Conservation (phyloP, 2,888 invertebrate genomes). For the Eledone cirrhosa region DNA sequence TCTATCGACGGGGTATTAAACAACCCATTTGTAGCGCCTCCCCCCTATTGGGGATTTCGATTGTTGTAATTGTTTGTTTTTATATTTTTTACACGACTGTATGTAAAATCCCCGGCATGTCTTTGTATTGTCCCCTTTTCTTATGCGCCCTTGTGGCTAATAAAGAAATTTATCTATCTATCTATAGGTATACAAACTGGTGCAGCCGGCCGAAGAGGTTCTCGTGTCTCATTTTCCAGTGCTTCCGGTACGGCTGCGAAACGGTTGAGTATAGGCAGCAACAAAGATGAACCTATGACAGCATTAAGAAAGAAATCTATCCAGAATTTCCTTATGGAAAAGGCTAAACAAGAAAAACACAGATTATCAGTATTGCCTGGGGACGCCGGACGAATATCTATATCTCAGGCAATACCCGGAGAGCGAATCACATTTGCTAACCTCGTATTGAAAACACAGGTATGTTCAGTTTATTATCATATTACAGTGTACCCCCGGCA, state of each 20-base stretch:
- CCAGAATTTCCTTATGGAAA: constrained; percentile 19
- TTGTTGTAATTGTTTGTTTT: no score
- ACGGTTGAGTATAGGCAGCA: no score
- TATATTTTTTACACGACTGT: no score
- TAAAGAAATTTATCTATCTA: neutral
- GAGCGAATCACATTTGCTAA: constrained; percentile 2
- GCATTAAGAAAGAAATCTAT: constrained; percentile 14
- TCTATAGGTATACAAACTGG: neutral
- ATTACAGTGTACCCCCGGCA: no score
- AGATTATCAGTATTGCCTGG: neutral
- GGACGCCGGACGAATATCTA: neutral
- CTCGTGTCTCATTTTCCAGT: neutral
- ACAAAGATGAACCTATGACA: neutral
- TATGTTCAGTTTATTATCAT: neutral
- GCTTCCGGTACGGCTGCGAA: neutral
- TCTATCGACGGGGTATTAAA: no score
- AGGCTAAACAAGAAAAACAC: constrained; percentile 4
- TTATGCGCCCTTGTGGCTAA: no score
- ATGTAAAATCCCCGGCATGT: no score
- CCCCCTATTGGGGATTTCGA: no score
- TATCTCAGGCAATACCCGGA: neutral
- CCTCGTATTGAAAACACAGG: constrained; percentile 15
- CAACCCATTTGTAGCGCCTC: no score
- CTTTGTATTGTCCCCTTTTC: no score
- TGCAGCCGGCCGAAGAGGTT: neutral